A percentile compares a stretch with the other conserved stretches of the same genome.
Conservation (phyloP, 2,797 vertebrate species). For the Remorina albescens region DNA sequence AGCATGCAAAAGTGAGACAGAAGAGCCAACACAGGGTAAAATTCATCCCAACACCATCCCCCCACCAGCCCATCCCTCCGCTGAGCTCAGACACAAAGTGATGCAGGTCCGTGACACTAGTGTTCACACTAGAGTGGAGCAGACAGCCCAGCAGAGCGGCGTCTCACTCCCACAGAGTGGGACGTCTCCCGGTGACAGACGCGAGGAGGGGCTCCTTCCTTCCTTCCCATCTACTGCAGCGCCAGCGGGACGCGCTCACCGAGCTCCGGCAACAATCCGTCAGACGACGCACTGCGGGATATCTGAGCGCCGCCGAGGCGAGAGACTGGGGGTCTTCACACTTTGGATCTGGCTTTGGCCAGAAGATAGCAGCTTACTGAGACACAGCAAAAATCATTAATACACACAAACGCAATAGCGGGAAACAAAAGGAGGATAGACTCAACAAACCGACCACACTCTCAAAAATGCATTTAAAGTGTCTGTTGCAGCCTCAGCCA, state of each 20-base stretch:
- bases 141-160: conserved; percentile 60
- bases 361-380: conserved; percentile 76
- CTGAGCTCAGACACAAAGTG: conserved; percentile 35
- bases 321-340: conserved; percentile 38
- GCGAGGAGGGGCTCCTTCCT: conserved; percentile 33
- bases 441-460: conserved; percentile 49
- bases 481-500: conserved; percentile 69
- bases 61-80: conserved; percentile 25
- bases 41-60: conserved; percentile 18
- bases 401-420: conserved; percentile 40
- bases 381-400: conserved; percentile 46
- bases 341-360: conserved; percentile 47
- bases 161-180: conserved; percentile 60
- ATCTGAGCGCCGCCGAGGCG: not conserved
- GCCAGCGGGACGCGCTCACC: conserved; percentile 41
- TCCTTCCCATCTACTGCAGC: conserved; percentile 35
- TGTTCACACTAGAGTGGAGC: conserved; percentile 60
- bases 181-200: conserved; percentile 53
- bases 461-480: conserved; percentile 67
- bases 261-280: conserved; percentile 47
- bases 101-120: conserved; percentile 47
- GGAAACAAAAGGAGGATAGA: conserved; percentile 34
- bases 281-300: conserved; percentile 40
- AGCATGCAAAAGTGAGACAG: conserved; percentile 68
- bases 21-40: conserved; percentile 58